Evolutionary conservation across 1,140 invertebrate species (phyloP).

Genomic region (Pectinophora gossypiella): DNA sequence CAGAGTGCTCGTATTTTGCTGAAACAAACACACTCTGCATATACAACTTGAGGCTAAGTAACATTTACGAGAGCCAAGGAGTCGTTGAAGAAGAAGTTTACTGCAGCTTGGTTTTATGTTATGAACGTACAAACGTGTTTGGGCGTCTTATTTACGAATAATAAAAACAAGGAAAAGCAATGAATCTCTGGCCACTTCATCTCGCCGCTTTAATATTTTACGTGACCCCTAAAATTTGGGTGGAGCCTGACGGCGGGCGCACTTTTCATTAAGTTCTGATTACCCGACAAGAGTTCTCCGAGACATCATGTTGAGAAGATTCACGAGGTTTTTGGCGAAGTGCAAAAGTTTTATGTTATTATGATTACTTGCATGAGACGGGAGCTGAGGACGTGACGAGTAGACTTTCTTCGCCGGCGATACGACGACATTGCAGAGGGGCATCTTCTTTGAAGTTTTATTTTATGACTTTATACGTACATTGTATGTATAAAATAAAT

Average conservation of each 20-base stretch:
- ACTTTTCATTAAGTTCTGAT: slow-evolving; percentile 74
- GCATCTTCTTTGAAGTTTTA: no score
- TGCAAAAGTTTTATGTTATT: slow-evolving; percentile 72
- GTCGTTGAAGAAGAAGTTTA: slow-evolving; percentile 54
- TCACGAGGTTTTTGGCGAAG: slow-evolving; percentile 59
- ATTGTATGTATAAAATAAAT: no score
- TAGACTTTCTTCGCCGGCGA: slow-evolving; percentile 6
- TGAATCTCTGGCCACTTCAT: slow-evolving; percentile 72
- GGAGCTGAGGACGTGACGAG: slow-evolving; percentile 32
- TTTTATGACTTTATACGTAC: no score
- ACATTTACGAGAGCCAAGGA: slow-evolving; percentile 53
- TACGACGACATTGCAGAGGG: no score
- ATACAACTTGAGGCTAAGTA: slow-evolving; percentile 36
- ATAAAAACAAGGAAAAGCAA: slow-evolving; percentile 72
- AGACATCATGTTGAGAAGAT: slow-evolving; percentile 50
- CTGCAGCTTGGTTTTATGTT: slow-evolving; percentile 65
- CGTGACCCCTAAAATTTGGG: slow-evolving; percentile 73
- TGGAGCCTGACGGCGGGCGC: slow-evolving; percentile 46
- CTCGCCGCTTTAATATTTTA: slow-evolving; percentile 73
- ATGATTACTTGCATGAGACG: slow-evolving; percentile 65
- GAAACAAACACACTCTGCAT: slow-evolving; percentile 1
- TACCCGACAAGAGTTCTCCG: slow-evolving; percentile 50
- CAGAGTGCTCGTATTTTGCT: not conserved
- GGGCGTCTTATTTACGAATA: slow-evolving; percentile 69
- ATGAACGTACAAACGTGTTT: slow-evolving; percentile 61